Evolutionary conservation across 2,888 invertebrate genomes (phyloP), one percentile per base, ranked within the genome.

Genomic region (Hemaris fuciformis): DNA sequence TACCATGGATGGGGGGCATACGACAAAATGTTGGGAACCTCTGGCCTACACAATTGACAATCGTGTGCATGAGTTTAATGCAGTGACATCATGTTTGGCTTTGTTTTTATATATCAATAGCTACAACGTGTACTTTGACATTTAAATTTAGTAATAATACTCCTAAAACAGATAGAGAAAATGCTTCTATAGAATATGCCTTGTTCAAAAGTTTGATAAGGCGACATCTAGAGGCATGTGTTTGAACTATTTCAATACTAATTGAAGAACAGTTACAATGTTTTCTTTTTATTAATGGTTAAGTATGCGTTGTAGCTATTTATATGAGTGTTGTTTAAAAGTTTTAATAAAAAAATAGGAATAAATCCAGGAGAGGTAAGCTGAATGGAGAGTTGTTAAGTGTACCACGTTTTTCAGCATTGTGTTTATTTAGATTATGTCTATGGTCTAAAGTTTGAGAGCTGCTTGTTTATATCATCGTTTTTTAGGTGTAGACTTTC

Each of bases 391-490:
- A 27, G 18, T 31, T n/a, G n/a, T 8, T 18, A 31, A 15, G 53
- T 53, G 15, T 31, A 38, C n/a, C 31, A 53, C 18, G 53, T 43
- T 42, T 58, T 59, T 18, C 57, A 57, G 57, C 59, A 59, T 59
- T 42, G 25, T 43, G 43, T 43, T 41, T 43, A n/a, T n/a, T 25
- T 59, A 42, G 53, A 42, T 13, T 23, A 27, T 25, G 42, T 27
- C 7, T 58, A 27, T 43, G 59, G 65, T 66, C 63, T 66, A 68
- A 75, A 68, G 76, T 71, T 69, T 53, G 31, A 31, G n/a, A 46
- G 23, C 10, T n/a, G n/a, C 42, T 15, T n/a, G n/a, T n/a, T n/a
- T n/a, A n/a, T n/a, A n/a, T n/a, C n/a, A n/a, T n/a, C n/a, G n/a
- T n/a, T n/a, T n/a, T n/a, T n/a, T n/a, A n/a, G n/a, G n/a, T n/a